Evolutionary conservation across 2,113 vertebrate species (phyloP).

Genomic region (Leiothrix lutea): DNA sequence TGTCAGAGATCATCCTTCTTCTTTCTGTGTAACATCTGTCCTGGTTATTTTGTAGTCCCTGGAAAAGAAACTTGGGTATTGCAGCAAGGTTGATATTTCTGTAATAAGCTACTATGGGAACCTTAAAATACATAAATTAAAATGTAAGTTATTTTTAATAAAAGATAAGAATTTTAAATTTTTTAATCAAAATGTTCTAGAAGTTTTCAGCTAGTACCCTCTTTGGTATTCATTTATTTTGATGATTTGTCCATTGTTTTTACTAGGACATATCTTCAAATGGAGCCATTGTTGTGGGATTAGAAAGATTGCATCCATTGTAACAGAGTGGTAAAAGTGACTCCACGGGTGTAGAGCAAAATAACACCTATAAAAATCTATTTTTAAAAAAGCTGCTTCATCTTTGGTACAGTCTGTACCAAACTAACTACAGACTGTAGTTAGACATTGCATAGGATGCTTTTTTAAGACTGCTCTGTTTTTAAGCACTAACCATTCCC

Average conservation of each 20-base stretch:
- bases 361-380: not conserved
- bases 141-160: not conserved
- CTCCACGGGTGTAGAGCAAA: accelerated
- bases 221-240: not conserved
- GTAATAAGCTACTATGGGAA: not conserved
- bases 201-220: not conserved
- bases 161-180: not conserved
- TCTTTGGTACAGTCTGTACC: not conserved
- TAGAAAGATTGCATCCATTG: not conserved
- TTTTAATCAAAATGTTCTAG: not conserved
- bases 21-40: not conserved
- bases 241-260: not conserved
- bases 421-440: not conserved
- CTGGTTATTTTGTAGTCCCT: not conserved
- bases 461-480: not conserved
- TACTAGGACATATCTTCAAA: not conserved
- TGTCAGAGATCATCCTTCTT: not conserved
- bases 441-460: not conserved
- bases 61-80: not conserved
- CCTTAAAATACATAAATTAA: not conserved
- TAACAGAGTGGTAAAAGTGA: not conserved
- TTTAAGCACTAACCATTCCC: accelerated
- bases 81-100: not conserved
- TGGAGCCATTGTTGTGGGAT: not conserved
- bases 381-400: not conserved